Evolutionary conservation across 2,797 vertebrate species (phyloP).

Genomic region (Chiroxiphia lanceolata): DNA sequence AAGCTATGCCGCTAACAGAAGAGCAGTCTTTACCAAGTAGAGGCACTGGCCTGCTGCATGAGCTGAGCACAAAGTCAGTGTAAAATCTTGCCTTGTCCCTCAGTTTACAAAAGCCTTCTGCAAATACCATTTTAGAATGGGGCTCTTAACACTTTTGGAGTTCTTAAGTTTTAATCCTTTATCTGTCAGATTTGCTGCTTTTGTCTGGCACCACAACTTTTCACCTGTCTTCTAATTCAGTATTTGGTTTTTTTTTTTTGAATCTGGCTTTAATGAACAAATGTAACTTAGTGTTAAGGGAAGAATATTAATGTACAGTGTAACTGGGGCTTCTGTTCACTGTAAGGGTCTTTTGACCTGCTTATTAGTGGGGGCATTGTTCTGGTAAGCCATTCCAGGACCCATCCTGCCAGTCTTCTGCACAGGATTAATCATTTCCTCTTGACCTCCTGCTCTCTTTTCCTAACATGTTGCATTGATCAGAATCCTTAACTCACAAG

Average conservation of each 20-base stretch:
- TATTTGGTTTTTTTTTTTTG: not conserved
- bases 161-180: not conserved
- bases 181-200: not conserved
- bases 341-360: conserved; percentile 60
- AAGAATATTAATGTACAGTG: conserved; percentile 53
- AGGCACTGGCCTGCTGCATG: too few relatives aligned
- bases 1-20: not conserved
- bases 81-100: not conserved
- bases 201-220: not conserved
- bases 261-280: not conserved
- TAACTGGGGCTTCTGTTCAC: conserved; percentile 48
- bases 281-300: not conserved
- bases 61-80: not conserved
- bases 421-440: conserved; percentile 79
- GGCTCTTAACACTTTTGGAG: not conserved
- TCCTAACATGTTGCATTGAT: conserved; percentile 79
- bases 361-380: conserved; percentile 62
- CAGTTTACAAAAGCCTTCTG: not conserved
- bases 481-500: conserved; percentile 70
- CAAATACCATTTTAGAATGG: not conserved
- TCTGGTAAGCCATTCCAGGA: conserved; percentile 61
- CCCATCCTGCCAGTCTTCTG: conserved; percentile 69
- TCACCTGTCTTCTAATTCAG: conserved; percentile 32
- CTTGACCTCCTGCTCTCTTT: conserved; percentile 74
- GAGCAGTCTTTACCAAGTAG: not conserved